Evolutionary conservation across 2,113 vertebrate genomes (phyloP), one percentile per base, ranked within the genome.

Genomic region (Pandion haliaetus): DNA sequence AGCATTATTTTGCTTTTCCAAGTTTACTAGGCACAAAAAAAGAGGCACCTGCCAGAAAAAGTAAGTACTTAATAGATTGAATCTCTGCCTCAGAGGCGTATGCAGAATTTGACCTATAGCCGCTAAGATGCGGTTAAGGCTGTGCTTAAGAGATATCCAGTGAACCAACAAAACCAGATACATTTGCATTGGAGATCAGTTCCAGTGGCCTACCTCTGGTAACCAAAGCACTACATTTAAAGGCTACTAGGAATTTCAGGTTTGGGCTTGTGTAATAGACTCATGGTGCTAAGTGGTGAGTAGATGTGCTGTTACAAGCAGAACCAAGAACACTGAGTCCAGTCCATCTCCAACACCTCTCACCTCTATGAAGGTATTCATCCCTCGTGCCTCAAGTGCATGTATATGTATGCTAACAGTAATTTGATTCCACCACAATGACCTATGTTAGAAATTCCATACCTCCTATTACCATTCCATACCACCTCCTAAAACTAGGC

Each of bases 261-360:
- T 78, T 36, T 6, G n/a, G 20, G 23, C 26, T 70, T 83, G 7
- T 11, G 14, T 47, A 55, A 52, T 50, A 59, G 47, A 67, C 31
- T 61, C 15, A 32, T 0, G 2, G 15, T 1, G 1, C 12, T 10
- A 79, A 6, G 3, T 50, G 7, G 10, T 23, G 10, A 81, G 17
- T 14, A 82, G 10, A n/a, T 5, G 8, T 52, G 19, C 29, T 44
- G 12, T 36, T 50, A 77, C 34, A 84, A 63, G 45, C 8, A 63
- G 31, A 79, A 76, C 26, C 15, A 71, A 45, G 23, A 85, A 50
- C 38, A 31, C 5, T 1, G 2, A 40, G 16, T 18, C 36, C 54
- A 83, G 49, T 16, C 55, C 14, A 61, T 4, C 14, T 57, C 31
- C 44, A 83, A 34, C 20, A 61, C 14, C 14, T 74, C 45, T 63